These are phyloP conservation scores for Alethe diademata DNA, from an alignment of 2,113 vertebrate genomes.

Conservation along the genomic window DNA sequence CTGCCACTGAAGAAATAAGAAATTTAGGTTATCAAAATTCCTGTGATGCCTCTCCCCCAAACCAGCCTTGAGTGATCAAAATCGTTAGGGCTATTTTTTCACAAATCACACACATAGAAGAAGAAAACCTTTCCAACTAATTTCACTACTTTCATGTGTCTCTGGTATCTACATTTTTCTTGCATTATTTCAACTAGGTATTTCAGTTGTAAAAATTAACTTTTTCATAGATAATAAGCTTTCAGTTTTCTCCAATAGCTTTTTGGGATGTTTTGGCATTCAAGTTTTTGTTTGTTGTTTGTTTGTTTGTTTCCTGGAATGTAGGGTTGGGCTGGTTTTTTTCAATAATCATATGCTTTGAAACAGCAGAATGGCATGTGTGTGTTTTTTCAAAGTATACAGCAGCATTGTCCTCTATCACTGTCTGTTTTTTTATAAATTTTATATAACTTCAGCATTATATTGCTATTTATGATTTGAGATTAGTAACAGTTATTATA, in stretches of 20 bases:
- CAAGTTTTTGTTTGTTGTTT: background rate
- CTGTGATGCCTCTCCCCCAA: background rate
- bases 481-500: background rate
- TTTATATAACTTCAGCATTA: background rate
- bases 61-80: background rate
- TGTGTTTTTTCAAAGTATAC: background rate
- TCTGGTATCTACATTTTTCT: background rate
- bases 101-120: background rate
- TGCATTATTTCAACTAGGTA: background rate
- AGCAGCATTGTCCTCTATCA: background rate
- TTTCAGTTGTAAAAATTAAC: background rate
- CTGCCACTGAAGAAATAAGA: background rate
- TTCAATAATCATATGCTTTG: background rate
- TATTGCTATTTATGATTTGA: background rate
- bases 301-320: background rate
- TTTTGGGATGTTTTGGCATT: background rate
- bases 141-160: background rate
- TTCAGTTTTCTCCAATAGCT: background rate
- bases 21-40: background rate
- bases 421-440: background rate
- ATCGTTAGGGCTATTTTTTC: background rate
- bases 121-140: background rate
- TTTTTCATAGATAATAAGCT: background rate
- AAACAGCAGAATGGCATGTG: background rate
- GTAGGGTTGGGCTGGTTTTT: rapidly evolving